Conservation (phyloP, 2,888 invertebrate species). For the Auanema freiburgensis region DNA sequence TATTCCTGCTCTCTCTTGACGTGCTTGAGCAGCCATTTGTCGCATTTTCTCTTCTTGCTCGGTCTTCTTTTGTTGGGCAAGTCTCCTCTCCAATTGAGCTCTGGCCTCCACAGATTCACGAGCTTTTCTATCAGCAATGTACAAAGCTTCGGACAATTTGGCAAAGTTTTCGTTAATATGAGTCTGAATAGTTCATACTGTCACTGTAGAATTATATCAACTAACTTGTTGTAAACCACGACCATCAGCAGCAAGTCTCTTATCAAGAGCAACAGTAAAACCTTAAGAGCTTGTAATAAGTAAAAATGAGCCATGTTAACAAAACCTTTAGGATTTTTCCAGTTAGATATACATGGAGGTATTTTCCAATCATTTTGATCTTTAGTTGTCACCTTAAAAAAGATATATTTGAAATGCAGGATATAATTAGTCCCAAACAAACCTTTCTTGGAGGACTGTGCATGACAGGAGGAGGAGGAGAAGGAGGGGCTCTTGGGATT, state of each 20-base stretch:
- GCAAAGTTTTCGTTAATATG: slow-evolving; percentile 99
- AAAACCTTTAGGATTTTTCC: slow-evolving; percentile 93
- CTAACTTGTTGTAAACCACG: slow-evolving; percentile 79
- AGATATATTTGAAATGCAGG: neutral
- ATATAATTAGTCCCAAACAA: slow-evolving; percentile 11
- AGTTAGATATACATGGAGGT: slow-evolving; percentile 97
- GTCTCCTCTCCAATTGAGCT: slow-evolving; percentile 82
- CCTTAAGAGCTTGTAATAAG: slow-evolving; percentile 68
- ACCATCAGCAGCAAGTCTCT: slow-evolving; percentile 95
- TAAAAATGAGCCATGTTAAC: neutral
- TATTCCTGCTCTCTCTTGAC: slow-evolving; percentile 65
- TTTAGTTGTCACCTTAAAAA: slow-evolving; percentile 79
- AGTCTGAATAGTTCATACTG: slow-evolving; percentile 69
- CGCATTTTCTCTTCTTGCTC: slow-evolving; percentile 80
- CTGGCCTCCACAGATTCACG: slow-evolving; percentile 95
- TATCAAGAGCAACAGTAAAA: slow-evolving; percentile 95
- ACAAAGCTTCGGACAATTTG: slow-evolving; percentile 92
- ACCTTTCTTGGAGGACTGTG: slow-evolving; percentile 95
- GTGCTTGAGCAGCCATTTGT: slow-evolving; percentile 87
- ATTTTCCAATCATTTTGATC: slow-evolving; percentile 99
- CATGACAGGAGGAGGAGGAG: slow-evolving; percentile 96
- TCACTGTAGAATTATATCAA: neutral
- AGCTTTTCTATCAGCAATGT: slow-evolving; percentile 95
- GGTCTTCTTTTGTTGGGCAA: slow-evolving; percentile 91
- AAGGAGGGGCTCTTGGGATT: slow-evolving; percentile 95